Base-by-base conservation (phyloP, 2,888 invertebrate genomes). In the Deilephila porcellus region DNA sequence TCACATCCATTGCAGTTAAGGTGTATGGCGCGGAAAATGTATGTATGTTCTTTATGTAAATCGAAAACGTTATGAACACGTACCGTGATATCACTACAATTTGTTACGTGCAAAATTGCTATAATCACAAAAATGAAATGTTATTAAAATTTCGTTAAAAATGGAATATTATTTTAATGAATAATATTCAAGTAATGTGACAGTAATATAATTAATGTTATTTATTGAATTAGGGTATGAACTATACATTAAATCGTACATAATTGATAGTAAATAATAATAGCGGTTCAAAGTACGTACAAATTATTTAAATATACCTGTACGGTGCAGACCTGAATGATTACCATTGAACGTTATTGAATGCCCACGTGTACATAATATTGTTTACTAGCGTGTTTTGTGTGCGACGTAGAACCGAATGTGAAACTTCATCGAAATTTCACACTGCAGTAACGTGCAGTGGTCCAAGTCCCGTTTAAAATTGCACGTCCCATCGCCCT, bases 401-500 rank as follows among this genome's bases (percentile, higher is more conserved):
- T 80, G 80, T 80, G 81, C 78, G 76, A 77, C 78, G 76, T 77
- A 79, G 77, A 76, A 76, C 81, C 76, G 80, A 79, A 83, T 77
- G 78, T 80, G 82, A 85, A 88, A 89, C 84, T 89, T 89, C 86
- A 88, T 90, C 80, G 86, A 90, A 91, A 89, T 89, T 90, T 89
- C 86, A 88, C 82, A 78, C 83, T 80, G 76, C 79, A 74, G 81
- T 83, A 82, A 85, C 83, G 80, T 79, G 76, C 73, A 77, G 82
- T 80, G 80, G 85, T 86, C 86, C 86, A 85, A 86, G 85, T 85
- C 84, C 83, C 86, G 87, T 90, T 92, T 93, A 93, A 93, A 91
- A 91, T 93, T 93, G 89, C 90, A 90, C 87, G 87, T 86, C 75
- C 88, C 86, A 86, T 87, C 86, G 87, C 88, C 84, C 86, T 82